Conservation (phyloP, 2,113 vertebrate species). For the Cromileptes altivelis region DNA sequence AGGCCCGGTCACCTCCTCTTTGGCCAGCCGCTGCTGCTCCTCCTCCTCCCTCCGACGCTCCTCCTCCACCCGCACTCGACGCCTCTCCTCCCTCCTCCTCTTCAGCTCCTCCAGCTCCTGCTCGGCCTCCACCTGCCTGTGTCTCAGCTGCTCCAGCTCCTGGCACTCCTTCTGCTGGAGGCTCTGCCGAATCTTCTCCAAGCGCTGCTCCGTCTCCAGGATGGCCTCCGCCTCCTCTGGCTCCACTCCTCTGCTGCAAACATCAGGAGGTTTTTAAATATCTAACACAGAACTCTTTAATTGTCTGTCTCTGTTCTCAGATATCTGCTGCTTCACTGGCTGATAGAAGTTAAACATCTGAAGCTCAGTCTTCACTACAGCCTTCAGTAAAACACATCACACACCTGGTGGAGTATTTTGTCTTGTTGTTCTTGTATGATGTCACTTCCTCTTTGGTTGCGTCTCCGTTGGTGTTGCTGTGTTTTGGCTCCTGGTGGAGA, state of each 20-base stretch:
- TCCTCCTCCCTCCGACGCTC: slow-evolving; percentile 79
- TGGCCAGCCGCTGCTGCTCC: slow-evolving; percentile 72
- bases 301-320: background rate
- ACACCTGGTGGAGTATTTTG: slow-evolving; percentile 73
- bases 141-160: slow-evolving; percentile 78
- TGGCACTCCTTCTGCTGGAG: slow-evolving; percentile 81
- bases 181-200: slow-evolving; percentile 84
- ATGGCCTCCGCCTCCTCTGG: slow-evolving; percentile 64
- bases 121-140: slow-evolving; percentile 75
- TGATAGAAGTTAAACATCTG: background rate
- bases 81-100: slow-evolving; percentile 79
- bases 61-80: slow-evolving; percentile 70
- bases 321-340: background rate
- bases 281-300: background rate
- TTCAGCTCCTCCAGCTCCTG: slow-evolving; percentile 85
- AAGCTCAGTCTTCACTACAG: background rate
- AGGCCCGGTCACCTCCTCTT: slow-evolving; percentile 82
- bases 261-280: background rate
- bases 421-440: slow-evolving; percentile 52
- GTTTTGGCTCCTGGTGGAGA: slow-evolving; percentile 77
- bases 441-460: slow-evolving; percentile 68
- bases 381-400: background rate
- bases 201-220: slow-evolving; percentile 79
- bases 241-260: slow-evolving; percentile 40
- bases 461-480: slow-evolving; percentile 56